phyloP scores from a whole-genome alignment of 2,797 vertebrate species.

The Mionectes olivaceus region DNA sequence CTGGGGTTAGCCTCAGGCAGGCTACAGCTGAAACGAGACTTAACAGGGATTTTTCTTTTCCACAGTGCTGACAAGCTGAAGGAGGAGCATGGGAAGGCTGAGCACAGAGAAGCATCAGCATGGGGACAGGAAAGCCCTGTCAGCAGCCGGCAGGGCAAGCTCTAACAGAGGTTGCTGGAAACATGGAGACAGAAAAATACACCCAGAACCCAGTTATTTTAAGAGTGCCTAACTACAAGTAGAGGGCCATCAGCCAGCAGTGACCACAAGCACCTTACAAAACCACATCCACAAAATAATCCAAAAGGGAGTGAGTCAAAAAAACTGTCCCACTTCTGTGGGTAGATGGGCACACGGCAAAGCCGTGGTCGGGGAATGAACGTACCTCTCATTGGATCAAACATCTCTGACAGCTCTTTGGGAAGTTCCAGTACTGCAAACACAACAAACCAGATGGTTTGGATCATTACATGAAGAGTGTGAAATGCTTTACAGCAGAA shows the following conservation, averaged over 20 bases:
- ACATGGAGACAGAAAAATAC: neutral
- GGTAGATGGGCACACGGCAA: neutral
- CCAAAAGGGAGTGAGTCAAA: neutral
- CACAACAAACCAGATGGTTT: constrained; percentile 36
- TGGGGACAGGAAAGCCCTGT: neutral
- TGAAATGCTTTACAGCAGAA: neutral
- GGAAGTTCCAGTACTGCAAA: constrained; percentile 93
- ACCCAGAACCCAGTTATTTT: neutral
- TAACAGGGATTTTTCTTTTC: neutral
- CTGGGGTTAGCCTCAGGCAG: neutral
- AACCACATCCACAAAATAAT: neutral
- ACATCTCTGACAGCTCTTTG: constrained; percentile 97
- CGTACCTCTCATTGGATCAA: constrained; percentile 95
- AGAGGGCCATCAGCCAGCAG: neutral
- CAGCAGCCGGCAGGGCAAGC: neutral
- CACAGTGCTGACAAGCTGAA: neutral
- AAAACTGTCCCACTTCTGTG: neutral
- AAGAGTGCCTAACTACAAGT: neutral
- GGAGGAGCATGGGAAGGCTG: neutral
- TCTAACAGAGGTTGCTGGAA: neutral
- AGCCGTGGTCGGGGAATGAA: neutral
- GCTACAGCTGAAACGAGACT: neutral
- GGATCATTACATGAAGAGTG: neutral
- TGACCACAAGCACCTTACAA: neutral
- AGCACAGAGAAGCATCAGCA: fast-evolving